Percentiles rank a stretch among this genome's conserved stretches.
Conservation (phyloP, 2,113 vertebrate species). For the Recurvirostra avosetta region DNA sequence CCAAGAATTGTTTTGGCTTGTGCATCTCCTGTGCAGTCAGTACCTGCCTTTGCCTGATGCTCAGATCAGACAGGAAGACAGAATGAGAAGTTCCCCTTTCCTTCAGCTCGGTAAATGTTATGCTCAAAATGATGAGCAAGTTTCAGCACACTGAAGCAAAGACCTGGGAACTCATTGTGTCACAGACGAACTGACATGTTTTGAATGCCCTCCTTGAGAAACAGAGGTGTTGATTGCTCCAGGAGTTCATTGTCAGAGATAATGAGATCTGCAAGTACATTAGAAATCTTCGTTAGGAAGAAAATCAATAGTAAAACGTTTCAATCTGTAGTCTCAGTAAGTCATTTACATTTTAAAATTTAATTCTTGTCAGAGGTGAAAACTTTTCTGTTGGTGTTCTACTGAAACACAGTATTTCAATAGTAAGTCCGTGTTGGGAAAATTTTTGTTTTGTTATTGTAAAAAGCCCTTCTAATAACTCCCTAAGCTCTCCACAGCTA, state of each 20-base stretch:
- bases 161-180: background rate
- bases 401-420: background rate
- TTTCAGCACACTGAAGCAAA: background rate
- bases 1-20: background rate
- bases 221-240: background rate
- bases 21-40: background rate
- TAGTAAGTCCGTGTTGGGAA: background rate
- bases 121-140: background rate
- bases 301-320: background rate
- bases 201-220: background rate
- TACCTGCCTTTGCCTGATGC: background rate
- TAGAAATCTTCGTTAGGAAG: background rate
- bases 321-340: background rate
- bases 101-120: background rate
- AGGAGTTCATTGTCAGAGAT: background rate
- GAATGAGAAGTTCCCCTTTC: constrained; percentile 16
- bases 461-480: background rate
- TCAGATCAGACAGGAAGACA: background rate
- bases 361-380: background rate
- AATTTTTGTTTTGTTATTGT: background rate
- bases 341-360: background rate
- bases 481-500: background rate
- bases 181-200: background rate
- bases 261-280: background rate
- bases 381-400: background rate